These are phyloP conservation scores for Potamilus streckersoni DNA, from an alignment of 1,140 invertebrate species.

Conservation along the genomic window DNA sequence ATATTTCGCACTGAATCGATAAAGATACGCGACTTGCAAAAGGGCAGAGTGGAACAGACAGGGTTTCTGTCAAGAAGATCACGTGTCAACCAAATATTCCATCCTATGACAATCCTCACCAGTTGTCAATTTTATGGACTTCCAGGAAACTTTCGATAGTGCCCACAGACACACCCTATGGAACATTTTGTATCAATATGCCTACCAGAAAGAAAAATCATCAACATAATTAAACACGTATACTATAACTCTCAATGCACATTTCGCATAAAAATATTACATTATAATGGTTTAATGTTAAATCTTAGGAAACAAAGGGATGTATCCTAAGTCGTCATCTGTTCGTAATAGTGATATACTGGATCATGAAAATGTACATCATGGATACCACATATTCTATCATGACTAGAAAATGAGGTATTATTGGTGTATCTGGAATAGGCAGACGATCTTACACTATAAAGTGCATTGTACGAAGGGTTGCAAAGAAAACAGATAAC, in stretches of 20 bases:
- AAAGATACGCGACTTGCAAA: neutral
- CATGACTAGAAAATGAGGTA: too few species aligned
- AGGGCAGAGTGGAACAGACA: constrained; percentile 17
- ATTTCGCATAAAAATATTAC: neutral
- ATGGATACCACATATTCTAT: too few species aligned
- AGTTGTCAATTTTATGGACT: constrained; percentile 25
- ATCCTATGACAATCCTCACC: constrained; percentile 14
- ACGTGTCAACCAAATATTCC: constrained; percentile 26
- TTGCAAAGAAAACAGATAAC: too few species aligned
- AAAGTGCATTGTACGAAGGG: too few species aligned
- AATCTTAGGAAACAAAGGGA: neutral
- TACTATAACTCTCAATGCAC: neutral
- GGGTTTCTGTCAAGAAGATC: constrained; percentile 28
- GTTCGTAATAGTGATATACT: too few species aligned
- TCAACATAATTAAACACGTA: constrained; percentile 2
- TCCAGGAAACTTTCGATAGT: constrained; percentile 37
- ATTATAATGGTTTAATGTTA: neutral
- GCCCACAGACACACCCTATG: constrained; percentile 4
- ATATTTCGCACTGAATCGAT: constrained; percentile 1
- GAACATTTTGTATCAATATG: constrained; percentile 15
- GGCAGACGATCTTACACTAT: too few species aligned
- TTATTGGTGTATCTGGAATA: too few species aligned
- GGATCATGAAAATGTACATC: too few species aligned
- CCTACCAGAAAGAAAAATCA: constrained; percentile 4
- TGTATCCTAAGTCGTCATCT: too few species aligned